These are phyloP conservation scores for Mungos mungo DNA, from an alignment of 2,113 vertebrate species.

Conservation along the genomic window DNA sequence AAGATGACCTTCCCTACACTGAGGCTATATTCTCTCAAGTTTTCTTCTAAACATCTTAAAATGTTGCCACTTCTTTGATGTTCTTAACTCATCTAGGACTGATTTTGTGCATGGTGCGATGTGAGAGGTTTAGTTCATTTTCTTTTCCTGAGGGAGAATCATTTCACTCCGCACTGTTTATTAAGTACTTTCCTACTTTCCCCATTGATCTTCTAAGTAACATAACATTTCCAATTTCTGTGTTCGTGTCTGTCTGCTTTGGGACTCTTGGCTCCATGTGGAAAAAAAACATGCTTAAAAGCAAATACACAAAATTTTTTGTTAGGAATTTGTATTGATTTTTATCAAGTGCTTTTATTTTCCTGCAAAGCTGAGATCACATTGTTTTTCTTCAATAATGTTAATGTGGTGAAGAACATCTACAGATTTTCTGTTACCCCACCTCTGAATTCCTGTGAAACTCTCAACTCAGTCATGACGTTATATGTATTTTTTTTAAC, in stretches of 20 bases:
- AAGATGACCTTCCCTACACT: neutral
- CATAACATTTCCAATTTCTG: conserved; percentile 9
- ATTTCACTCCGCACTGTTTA: neutral
- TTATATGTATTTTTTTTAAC: neutral
- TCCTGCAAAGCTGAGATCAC: neutral
- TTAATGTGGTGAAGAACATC: conserved; percentile 18
- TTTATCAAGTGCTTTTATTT: neutral
- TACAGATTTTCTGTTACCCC: neutral
- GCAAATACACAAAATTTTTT: neutral
- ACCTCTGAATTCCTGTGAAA: neutral
- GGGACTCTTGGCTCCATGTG: neutral
- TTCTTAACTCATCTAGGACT: neutral
- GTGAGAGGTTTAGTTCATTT: neutral
- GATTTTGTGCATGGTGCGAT: neutral
- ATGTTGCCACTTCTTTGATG: neutral
- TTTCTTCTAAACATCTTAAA: neutral
- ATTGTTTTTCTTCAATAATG: neutral
- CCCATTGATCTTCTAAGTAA: neutral
- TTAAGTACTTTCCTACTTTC: neutral
- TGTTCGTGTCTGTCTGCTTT: neutral
- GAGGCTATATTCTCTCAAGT: neutral
- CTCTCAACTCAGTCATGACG: neutral
- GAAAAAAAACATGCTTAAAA: neutral
- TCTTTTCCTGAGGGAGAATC: neutral
- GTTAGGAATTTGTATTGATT: neutral